Conservation (phyloP, 2,888 invertebrate genomes). For the Morpho helenor region DNA sequence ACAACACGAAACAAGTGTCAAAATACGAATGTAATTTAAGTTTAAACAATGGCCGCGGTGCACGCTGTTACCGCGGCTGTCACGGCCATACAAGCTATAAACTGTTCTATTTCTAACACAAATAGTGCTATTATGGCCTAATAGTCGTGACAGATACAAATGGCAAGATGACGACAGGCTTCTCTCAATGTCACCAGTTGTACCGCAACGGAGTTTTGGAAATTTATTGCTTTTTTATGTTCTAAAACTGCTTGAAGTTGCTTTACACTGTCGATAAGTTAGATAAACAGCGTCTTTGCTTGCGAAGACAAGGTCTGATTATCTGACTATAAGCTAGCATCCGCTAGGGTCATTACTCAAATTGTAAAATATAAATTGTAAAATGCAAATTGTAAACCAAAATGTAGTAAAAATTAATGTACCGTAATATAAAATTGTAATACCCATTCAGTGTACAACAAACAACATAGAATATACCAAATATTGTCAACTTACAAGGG, state of each 20-base stretch:
- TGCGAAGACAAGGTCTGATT: too few species aligned
- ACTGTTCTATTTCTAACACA: constrained; percentile 12
- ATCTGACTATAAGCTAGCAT: too few species aligned
- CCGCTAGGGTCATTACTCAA: too few species aligned
- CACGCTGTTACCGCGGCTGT: constrained; percentile 31
- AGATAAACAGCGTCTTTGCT: too few species aligned
- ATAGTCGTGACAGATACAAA: constrained; percentile 32
- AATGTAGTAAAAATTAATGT: too few species aligned
- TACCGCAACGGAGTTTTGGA: background rate
- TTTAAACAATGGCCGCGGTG: constrained; percentile 51
- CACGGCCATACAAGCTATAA: constrained; percentile 23
- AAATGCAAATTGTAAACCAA: too few species aligned
- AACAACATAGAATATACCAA: too few species aligned
- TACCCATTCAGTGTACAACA: too few species aligned
- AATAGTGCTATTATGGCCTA: constrained; percentile 21
- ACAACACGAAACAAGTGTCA: constrained; percentile 19
- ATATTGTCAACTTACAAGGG: too few species aligned
- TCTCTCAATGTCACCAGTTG: constrained; percentile 29
- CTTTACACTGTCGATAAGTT: too few species aligned
- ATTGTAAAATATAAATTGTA: too few species aligned
- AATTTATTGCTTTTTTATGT: background rate
- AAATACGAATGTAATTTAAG: constrained; percentile 53
- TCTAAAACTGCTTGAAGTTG: background rate
- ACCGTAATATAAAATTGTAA: too few species aligned
- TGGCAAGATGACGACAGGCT: constrained; percentile 28